Base-by-base conservation (phyloP, 2,888 invertebrate genomes). In the Thera britannica region DNA sequence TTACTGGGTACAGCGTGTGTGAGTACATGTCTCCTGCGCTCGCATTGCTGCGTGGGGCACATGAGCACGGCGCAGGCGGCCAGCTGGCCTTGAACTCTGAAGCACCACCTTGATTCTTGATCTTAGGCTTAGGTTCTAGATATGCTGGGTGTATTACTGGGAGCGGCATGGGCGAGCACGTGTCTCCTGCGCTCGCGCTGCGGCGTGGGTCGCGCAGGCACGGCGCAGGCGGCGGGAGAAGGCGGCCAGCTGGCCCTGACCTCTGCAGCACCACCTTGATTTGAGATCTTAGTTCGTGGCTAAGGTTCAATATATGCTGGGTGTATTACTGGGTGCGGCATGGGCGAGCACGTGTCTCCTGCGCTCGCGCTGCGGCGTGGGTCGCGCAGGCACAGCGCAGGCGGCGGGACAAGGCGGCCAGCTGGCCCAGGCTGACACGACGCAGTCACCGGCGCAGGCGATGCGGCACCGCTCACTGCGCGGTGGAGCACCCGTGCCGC, bases 371-470 rank as follows among this genome's bases (percentile, higher is more conserved):
- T 79, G 34, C 89, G 93, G 2, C 85, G 82, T 2, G 87, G 68
- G 84, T 49, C 83, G 86, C 0, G 83, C 76, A 3, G 86, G 83
- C 0, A 90, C 84, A 4, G 89, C 87, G 72, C 94, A 94, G 5
- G 88, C 60, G 2, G 89, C 88, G 0, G 90, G 83, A 82, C 95
- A 95, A 0, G 89, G 84, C 0, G 90, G 83, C 96, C 96, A 96
- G 0, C 90, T 78, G 0, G 92, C 94, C 96, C 96, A 96, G 0
- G 95, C 88, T 0, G 95, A 95, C 60, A 96, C 94, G 41, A 96
- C 95, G 82, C 96, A 96, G 89, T 96, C 96, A n/a, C 95, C 94
- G 0, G 95, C 94, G 82, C 96, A 96, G 2, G 96, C 95, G 73
- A 95, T 94, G 73, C 95, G 94, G 78, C 96, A 96, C 6, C 94